Evolutionary conservation across 2,797 vertebrate species (phyloP).

Genomic region (Lepus townsendii): DNA sequence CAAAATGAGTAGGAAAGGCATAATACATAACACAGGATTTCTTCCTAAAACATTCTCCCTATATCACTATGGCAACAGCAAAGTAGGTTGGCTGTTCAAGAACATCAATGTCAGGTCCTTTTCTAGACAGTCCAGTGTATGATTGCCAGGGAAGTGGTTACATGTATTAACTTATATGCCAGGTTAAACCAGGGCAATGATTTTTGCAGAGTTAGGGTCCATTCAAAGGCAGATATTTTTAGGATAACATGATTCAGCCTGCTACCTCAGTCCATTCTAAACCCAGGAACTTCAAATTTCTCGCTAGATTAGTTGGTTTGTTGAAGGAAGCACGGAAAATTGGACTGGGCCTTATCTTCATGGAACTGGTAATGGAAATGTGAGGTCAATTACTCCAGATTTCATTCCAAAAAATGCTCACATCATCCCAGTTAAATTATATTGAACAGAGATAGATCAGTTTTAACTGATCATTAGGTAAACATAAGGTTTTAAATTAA

Average conservation of each 20-base stretch:
- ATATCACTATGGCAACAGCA: conserved; percentile 39
- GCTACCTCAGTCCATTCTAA: conserved; percentile 36
- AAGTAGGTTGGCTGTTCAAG: not conserved
- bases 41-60: not conserved
- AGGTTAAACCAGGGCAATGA: conserved; percentile 20
- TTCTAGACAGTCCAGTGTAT: not conserved
- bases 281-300: conserved; percentile 45
- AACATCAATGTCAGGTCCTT: conserved; percentile 2
- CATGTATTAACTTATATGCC: not conserved
- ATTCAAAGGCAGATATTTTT: conserved; percentile 51
- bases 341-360: not conserved
- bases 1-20: not conserved
- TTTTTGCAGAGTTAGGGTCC: conserved; percentile 7
- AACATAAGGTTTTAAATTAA: not conserved
- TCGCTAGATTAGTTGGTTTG: conserved; percentile 66
- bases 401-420: not conserved
- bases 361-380: conserved; percentile 22
- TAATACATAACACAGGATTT: not conserved
- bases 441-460: not conserved
- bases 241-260: conserved; percentile 24
- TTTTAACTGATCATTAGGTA: not conserved
- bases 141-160: not conserved
- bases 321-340: conserved; percentile 33
- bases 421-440: not conserved
- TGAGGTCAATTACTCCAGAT: conserved; percentile 1